These are phyloP conservation scores for Drosophila bunnanda DNA, from an alignment of 2,888 invertebrate genomes.

Conservation along the genomic window DNA sequence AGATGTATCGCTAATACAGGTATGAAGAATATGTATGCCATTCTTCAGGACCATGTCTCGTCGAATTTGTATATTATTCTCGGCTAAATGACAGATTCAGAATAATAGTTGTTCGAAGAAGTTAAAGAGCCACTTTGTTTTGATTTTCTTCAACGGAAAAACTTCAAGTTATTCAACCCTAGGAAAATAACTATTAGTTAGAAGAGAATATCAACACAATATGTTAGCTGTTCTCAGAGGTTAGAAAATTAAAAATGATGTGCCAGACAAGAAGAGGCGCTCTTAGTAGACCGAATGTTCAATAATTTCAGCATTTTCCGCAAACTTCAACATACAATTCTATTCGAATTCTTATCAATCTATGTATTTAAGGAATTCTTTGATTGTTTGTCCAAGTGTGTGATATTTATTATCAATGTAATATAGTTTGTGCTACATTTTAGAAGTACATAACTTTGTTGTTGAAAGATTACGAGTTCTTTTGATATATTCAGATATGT, in stretches of 20 bases:
- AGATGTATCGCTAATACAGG: conserved; percentile 94
- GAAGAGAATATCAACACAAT: background rate
- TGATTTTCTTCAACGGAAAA: background rate
- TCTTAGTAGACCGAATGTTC: no score
- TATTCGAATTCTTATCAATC: background rate
- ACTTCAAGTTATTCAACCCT: background rate
- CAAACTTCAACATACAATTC: background rate
- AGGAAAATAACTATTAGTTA: background rate
- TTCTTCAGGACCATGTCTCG: no score
- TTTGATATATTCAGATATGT: background rate
- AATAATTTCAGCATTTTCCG: no score
- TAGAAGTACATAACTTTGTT: background rate
- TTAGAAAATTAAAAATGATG: background rate
- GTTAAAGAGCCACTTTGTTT: background rate
- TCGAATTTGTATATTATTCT: background rate
- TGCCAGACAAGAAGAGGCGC: no score
- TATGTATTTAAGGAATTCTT: background rate
- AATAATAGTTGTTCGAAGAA: background rate
- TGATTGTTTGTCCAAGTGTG: background rate
- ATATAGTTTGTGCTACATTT: background rate
- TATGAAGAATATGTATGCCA: conserved; percentile 73
- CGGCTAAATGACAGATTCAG: background rate
- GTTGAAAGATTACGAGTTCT: no score
- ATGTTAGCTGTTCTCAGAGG: background rate
- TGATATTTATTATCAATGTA: background rate